Conservation (phyloP, 2,888 invertebrate genomes). For the Nomada flava region DNA sequence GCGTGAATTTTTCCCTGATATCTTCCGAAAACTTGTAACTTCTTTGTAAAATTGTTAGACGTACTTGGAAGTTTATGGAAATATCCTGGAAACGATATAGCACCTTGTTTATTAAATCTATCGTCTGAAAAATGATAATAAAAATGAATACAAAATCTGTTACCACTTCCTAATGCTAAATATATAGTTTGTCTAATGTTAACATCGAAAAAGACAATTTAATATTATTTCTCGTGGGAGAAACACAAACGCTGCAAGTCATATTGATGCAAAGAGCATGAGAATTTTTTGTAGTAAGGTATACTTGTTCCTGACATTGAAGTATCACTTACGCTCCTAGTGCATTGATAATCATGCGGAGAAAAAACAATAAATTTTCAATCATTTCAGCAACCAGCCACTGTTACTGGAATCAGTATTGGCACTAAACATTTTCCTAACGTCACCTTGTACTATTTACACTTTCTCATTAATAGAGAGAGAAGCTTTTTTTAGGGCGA, state of each 20-base stretch:
- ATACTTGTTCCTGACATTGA: neutral
- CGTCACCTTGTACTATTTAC: slow-evolving; percentile 71
- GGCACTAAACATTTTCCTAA: slow-evolving; percentile 47
- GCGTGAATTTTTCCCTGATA: neutral
- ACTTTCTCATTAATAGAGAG: slow-evolving; percentile 63
- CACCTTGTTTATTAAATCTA: no score
- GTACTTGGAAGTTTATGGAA: neutral
- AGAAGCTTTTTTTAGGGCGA: slow-evolving; percentile 49
- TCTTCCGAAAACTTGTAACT: neutral
- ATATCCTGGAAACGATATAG: no score
- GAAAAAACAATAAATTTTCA: neutral
- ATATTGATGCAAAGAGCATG: neutral
- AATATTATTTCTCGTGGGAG: no score
- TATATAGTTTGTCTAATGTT: no score
- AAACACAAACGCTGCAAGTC: no score
- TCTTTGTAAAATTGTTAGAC: neutral
- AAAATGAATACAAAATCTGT: no score
- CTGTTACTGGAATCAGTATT: slow-evolving; percentile 1
- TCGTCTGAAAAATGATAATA: no score
- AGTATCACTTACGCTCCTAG: neutral
- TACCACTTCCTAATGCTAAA: no score
- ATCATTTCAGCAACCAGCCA: neutral
- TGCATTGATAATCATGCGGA: neutral
- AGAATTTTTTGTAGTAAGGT: neutral
- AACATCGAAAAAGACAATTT: no score